phyloP scores from a whole-genome alignment of 1,140 invertebrate genomes.

The Hylyphantes graminicola region DNA sequence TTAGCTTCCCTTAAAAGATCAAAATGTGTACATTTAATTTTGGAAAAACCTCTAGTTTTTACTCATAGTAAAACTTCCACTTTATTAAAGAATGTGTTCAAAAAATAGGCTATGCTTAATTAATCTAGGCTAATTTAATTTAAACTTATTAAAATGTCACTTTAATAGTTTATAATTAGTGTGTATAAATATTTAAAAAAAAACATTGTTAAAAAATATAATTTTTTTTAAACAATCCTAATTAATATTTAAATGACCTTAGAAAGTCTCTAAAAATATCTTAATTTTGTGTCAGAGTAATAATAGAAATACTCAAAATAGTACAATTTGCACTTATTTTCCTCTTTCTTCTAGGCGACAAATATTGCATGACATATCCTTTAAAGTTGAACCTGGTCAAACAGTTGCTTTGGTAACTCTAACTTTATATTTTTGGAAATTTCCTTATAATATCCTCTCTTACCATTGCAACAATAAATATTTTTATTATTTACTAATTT shows the following conservation, averaged over 20 bases:
- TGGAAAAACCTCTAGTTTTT: too few species aligned
- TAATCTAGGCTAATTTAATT: too few species aligned
- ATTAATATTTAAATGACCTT: neutral
- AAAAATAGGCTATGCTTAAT: too few species aligned
- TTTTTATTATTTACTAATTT: neutral
- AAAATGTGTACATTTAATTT: too few species aligned
- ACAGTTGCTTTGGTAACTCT: constrained; percentile 87
- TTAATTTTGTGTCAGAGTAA: neutral
- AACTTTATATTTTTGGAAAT: constrained; percentile 45
- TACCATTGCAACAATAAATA: neutral
- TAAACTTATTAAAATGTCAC: too few species aligned
- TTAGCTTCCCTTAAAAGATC: too few species aligned
- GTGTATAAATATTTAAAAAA: too few species aligned
- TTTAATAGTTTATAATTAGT: too few species aligned
- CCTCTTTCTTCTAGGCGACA: constrained; percentile 69
- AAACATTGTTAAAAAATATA: neutral
- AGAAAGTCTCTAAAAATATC: too few species aligned
- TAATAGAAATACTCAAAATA: neutral
- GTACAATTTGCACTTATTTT: constrained; percentile 66
- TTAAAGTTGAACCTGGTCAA: constrained; percentile 86
- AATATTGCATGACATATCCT: constrained; percentile 87
- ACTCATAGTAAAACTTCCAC: too few species aligned
- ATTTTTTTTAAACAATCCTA: neutral
- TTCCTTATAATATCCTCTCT: constrained; percentile 19
- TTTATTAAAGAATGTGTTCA: too few species aligned